Percentiles rank a stretch among this genome's conserved stretches.
Evolutionary conservation across 2,888 invertebrate genomes (phyloP).

Genomic region (Terebella lapidaria): DNA sequence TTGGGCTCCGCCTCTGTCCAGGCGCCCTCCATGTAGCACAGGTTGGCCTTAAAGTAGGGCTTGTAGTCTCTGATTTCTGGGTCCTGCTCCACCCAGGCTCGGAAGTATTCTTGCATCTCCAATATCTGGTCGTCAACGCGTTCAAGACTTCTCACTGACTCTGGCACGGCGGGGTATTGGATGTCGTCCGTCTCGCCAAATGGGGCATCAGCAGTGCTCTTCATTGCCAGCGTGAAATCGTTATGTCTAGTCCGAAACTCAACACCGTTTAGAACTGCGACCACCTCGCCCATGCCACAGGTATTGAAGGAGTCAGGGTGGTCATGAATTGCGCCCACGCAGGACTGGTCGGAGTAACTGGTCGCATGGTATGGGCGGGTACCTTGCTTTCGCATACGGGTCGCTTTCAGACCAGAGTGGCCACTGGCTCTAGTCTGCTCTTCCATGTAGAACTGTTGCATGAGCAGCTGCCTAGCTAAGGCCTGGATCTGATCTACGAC

Average conservation of each 20-base stretch:
- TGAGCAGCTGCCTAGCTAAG: conserved; percentile 3
- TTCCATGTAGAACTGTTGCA: conserved; percentile 16
- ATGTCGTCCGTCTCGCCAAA: conserved; percentile 33
- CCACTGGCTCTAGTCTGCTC: conserved; percentile 16
- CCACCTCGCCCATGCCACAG: conserved; percentile 30
- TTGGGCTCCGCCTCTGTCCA: conserved; percentile 30
- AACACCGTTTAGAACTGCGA: conserved; percentile 34
- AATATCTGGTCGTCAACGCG: neutral
- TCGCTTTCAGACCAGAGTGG: conserved; percentile 16
- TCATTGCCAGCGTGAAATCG: conserved; percentile 29
- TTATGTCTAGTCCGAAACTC: conserved; percentile 43
- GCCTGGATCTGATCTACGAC: too few species aligned
- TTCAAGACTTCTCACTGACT: too few species aligned
- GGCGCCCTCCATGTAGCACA: conserved; percentile 39
- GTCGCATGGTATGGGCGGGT: conserved; percentile 26
- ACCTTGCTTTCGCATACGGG: conserved; percentile 12
- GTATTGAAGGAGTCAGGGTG: conserved; percentile 37
- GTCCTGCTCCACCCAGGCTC: conserved; percentile 36
- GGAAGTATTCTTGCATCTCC: conserved; percentile 42
- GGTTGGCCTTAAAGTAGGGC: conserved; percentile 36
- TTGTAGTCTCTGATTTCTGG: conserved; percentile 29
- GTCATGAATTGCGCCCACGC: conserved; percentile 33
- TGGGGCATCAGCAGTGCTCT: conserved; percentile 19
- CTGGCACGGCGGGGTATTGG: conserved; percentile 24
- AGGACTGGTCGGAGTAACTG: conserved; percentile 20